Base-by-base conservation (phyloP, 2,888 invertebrate genomes). In the Phalera bucephala region DNA sequence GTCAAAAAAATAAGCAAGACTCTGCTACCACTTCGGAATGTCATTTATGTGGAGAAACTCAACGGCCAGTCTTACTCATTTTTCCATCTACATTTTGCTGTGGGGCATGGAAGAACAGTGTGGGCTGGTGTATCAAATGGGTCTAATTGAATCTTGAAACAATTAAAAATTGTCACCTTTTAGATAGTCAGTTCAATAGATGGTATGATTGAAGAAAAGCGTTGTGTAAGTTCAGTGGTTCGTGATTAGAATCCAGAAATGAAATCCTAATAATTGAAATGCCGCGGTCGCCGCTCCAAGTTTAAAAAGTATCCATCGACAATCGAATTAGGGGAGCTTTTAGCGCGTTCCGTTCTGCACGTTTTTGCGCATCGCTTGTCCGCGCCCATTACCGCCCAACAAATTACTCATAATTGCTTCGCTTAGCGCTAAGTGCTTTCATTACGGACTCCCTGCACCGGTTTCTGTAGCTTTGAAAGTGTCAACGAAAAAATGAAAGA, bases 361-460 rank as follows among this genome's bases (percentile, higher is more conserved):
- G 91, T 90, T 90, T 89, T 89, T 87, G 86, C 86, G 80, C 86
- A 66, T 77, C 79, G 80, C 82, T 58, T 80, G 88, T 87, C 89
- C 86, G 80, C 80, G 77, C 77, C 85, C 84, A 87, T 89, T 88
- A 89, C 77, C 64, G 80, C 73, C 71, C 69, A 74, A 78, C 79
- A 85, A 89, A 89, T 86, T 84, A 86, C 84, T 88, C 86, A 86
- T 89, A 88, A 89, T 89, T 88, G 87, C 84, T 86, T 88, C 89
- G 86, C 83, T 89, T 87, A 87, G 74, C 77, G 83, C 73, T 86
- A 87, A 89, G 89, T 88, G 89, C 89, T 89, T 87, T 88, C 86
- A 86, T 89, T 86, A 86, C 67, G 68, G 69, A 50, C 68, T 64
- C 68, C 59, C 71, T 67, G 78, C 70, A 69, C 29, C 9, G 11